Evolutionary conservation across 92 coral and sea anemone species (phyloP).

Genomic region (Paragorgia papillata): DNA sequence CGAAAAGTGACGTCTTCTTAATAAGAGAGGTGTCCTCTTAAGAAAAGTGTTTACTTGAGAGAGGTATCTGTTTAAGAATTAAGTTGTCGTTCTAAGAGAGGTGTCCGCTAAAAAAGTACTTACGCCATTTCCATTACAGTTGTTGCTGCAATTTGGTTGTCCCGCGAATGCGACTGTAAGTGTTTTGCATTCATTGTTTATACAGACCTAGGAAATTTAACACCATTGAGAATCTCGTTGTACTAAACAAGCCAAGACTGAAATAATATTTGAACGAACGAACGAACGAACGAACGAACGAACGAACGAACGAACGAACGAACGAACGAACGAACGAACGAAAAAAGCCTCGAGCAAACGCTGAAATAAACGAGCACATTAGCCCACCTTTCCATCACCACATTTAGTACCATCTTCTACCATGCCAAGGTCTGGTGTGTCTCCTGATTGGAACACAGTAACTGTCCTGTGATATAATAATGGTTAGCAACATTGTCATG

Average conservation of each 20-base stretch:
- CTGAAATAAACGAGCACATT: not conserved
- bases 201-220: not conserved
- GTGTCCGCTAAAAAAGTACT: not conserved
- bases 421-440: constrained; percentile 75
- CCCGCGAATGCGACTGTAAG: constrained; percentile 7
- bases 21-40: too few relatives aligned
- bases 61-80: too few relatives aligned
- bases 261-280: not conserved
- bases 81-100: too few relatives aligned
- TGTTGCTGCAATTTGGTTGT: constrained; percentile 15
- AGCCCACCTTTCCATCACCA: constrained; percentile 68
- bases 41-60: too few relatives aligned
- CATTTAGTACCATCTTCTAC: constrained; percentile 91
- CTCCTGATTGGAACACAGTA: constrained; percentile 19
- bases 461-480: not conserved
- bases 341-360: not conserved
- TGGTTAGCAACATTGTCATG: too few relatives aligned
- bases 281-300: not conserved
- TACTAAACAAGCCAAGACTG: too few relatives aligned
- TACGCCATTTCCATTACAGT: constrained; percentile 21
- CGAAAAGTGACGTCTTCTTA: too few relatives aligned
- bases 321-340: not conserved
- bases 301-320: not conserved
- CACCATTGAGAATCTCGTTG: too few relatives aligned
- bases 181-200: not conserved